Evolutionary conservation across 2,113 vertebrate species (phyloP).

Genomic region (Thamnophis sirtalis): DNA sequence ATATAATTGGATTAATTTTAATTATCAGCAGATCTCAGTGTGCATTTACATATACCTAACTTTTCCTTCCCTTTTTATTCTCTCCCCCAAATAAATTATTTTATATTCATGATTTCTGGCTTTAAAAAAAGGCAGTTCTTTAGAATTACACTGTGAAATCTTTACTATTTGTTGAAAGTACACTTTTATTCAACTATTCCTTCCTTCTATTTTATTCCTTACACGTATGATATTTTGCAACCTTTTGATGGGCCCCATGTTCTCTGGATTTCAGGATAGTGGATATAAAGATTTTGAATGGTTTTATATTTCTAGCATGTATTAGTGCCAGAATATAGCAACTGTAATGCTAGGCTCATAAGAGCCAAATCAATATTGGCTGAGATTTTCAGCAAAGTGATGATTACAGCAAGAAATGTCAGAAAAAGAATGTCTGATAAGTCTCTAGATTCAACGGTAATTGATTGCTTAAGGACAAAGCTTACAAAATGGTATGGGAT

Average conservation of each 20-base stretch:
- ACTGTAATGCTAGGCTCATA: not conserved
- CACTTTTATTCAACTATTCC: not conserved
- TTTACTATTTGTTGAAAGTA: not conserved
- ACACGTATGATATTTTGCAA: not conserved
- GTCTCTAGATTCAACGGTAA: not conserved
- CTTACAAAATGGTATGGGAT: not conserved
- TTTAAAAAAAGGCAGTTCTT: not conserved
- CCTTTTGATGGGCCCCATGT: not conserved
- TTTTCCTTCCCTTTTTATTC: not conserved
- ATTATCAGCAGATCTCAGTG: not conserved
- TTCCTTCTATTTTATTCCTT: not conserved
- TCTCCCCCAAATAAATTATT: not conserved
- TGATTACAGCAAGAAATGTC: not conserved
- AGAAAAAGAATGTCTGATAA: not conserved
- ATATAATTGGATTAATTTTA: not conserved
- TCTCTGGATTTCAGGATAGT: not conserved
- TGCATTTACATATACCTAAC: not conserved
- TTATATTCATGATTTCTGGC: not conserved
- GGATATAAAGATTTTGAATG: not conserved
- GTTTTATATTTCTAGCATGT: not conserved
- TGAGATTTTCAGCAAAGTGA: not conserved
- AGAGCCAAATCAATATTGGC: not conserved
- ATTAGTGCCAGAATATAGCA: not conserved
- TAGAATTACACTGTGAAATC: not conserved
- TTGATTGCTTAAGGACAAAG: not conserved